Evolutionary conservation across 1,140 invertebrate species (phyloP).

Genomic region (Pseudomyrmex dendroicus): DNA sequence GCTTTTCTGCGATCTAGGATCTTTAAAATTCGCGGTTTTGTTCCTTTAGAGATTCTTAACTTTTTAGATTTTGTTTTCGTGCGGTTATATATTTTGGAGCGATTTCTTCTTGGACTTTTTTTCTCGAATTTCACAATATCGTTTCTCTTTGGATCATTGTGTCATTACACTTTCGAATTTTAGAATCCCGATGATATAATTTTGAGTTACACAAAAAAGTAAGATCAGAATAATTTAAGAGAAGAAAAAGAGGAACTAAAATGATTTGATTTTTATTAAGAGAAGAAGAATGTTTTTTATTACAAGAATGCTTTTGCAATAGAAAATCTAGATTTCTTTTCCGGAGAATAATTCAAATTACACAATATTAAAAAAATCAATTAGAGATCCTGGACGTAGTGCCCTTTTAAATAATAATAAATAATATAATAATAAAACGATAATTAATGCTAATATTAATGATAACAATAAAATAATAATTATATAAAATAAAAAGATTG

Average conservation of each 20-base stretch:
- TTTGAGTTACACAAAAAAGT: constrained; percentile 2
- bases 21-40: background rate
- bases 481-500: constrained; percentile 68
- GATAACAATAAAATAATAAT: constrained; percentile 61
- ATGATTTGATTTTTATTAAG: background rate
- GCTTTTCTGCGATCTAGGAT: background rate
- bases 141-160: background rate
- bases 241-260: background rate
- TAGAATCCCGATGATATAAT: constrained; percentile 16
- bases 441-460: constrained; percentile 53
- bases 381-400: constrained; percentile 61
- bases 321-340: constrained; percentile 51
- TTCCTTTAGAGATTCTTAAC: background rate
- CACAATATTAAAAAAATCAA: constrained; percentile 18
- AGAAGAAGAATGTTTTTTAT: background rate
- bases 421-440: constrained; percentile 45
- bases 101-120: background rate
- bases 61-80: background rate
- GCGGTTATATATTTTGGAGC: background rate
- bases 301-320: constrained; percentile 59
- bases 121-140: constrained; percentile 16
- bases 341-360: constrained; percentile 4
- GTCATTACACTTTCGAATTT: background rate
- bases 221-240: background rate
- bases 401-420: constrained; percentile 61